Evolutionary conservation across 2,113 vertebrate genomes (phyloP).

Genomic region (Zosterops borbonicus): DNA sequence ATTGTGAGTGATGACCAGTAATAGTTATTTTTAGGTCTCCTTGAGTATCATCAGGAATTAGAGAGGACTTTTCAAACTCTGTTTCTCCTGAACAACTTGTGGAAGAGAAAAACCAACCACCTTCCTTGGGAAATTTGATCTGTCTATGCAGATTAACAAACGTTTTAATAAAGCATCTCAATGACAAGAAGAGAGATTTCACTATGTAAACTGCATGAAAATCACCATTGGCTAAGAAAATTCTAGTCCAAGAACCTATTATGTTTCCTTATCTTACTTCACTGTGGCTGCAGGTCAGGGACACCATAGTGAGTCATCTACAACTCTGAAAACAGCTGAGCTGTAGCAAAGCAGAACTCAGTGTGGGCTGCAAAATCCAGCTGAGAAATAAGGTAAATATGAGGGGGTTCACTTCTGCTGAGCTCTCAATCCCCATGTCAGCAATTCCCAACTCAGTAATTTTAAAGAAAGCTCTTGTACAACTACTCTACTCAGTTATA

Average conservation of each 20-base stretch:
- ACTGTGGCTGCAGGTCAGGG: background rate
- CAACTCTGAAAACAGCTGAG: background rate
- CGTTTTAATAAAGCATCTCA: background rate
- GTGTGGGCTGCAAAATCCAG: background rate
- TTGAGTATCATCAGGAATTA: background rate
- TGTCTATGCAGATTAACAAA: background rate
- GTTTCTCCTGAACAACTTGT: accelerated
- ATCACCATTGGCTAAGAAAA: background rate
- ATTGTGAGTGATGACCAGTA: background rate
- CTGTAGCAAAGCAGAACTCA: background rate
- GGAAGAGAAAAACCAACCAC: background rate
- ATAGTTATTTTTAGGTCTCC: background rate
- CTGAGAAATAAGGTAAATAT: background rate
- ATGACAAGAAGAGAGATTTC: background rate
- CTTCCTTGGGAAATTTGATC: background rate
- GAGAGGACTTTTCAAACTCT: background rate
- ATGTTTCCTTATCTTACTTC: background rate
- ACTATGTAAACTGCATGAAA: background rate
- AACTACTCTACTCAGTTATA: background rate
- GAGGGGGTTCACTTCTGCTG: background rate
- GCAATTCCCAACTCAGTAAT: background rate
- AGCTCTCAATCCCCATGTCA: background rate
- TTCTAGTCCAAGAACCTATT: background rate
- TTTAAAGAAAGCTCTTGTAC: constrained; percentile 1
- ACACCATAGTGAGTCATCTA: background rate